These are phyloP conservation scores for Chloroceryle inda DNA, from an alignment of 2,797 vertebrate species.

Conservation along the genomic window DNA sequence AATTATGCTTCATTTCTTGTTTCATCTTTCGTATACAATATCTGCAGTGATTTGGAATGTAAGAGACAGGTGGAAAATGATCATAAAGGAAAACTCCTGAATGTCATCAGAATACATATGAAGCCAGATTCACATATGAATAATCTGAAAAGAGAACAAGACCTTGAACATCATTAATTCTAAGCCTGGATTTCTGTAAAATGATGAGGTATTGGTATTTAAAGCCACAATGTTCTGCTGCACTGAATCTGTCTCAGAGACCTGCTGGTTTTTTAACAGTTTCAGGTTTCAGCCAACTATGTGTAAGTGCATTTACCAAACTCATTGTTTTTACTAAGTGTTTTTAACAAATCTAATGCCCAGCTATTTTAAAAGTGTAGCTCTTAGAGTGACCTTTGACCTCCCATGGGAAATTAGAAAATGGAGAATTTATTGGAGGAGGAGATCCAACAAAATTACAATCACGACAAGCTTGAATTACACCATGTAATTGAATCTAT, in stretches of 20 bases:
- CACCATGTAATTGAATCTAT: constrained; percentile 77
- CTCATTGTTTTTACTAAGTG: constrained; percentile 58
- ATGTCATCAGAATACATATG: not conserved
- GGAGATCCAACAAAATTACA: constrained; percentile 73
- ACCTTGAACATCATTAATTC: not conserved
- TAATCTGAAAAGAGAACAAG: not conserved
- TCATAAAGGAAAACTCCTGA: not conserved
- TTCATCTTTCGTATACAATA: not conserved
- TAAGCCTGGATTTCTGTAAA: not conserved
- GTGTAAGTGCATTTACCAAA: constrained; percentile 51
- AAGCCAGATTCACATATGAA: not conserved
- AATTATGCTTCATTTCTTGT: not conserved
- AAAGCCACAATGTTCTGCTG: not conserved
- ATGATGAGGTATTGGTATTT: not conserved
- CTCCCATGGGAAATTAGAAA: constrained; percentile 73
- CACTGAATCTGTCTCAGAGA: not conserved
- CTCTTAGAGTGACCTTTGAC: constrained; percentile 52
- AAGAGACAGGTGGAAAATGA: not conserved
- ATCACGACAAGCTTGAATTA: constrained; percentile 67
- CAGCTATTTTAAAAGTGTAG: constrained; percentile 63
- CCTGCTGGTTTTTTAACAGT: not conserved
- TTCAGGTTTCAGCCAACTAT: constrained; percentile 7
- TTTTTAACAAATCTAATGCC: constrained; percentile 46
- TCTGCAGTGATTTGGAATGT: not conserved
- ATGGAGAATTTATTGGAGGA: constrained; percentile 71